Conservation (phyloP, 2,888 invertebrate genomes). For the Graphium colonna region DNA sequence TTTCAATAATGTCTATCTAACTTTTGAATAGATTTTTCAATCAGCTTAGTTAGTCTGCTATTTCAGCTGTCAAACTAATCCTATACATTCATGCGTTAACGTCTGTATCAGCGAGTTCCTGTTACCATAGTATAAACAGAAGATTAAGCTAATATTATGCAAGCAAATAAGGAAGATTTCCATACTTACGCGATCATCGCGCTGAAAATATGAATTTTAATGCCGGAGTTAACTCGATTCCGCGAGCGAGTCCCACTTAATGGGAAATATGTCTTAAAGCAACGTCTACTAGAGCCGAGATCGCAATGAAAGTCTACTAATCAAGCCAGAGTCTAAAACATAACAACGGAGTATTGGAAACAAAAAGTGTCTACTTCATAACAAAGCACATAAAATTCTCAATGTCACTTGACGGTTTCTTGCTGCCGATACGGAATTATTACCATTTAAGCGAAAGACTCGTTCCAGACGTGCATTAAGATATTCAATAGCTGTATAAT, state of each 20-base stretch:
- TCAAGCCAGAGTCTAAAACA: constrained; percentile 52
- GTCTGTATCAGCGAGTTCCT: not conserved
- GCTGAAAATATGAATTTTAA: constrained; percentile 52
- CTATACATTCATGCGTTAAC: not conserved
- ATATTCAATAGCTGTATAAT: constrained; percentile 4
- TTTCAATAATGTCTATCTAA: too few relatives aligned
- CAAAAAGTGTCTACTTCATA: constrained; percentile 44
- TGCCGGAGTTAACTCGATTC: constrained; percentile 50
- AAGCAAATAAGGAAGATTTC: constrained; percentile 34
- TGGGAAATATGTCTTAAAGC: constrained; percentile 52
- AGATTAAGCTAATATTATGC: constrained; percentile 7
- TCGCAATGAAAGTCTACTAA: constrained; percentile 40
- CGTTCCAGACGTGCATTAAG: constrained; percentile 29
- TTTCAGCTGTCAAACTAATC: not conserved
- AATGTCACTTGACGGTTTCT: constrained; percentile 52
- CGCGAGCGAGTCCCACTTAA: constrained; percentile 47
- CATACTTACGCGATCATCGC: constrained; percentile 59
- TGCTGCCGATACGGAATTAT: constrained; percentile 50
- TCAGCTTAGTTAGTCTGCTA: too few relatives aligned
- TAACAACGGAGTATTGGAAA: constrained; percentile 50
- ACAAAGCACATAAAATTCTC: constrained; percentile 54
- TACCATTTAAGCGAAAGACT: constrained; percentile 43
- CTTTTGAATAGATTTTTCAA: too few relatives aligned
- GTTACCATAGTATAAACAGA: not conserved
- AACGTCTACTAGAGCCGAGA: constrained; percentile 51